These are phyloP conservation scores for Anomalospiza imberbis DNA, from an alignment of 2,797 vertebrate genomes.

Conservation along the genomic window DNA sequence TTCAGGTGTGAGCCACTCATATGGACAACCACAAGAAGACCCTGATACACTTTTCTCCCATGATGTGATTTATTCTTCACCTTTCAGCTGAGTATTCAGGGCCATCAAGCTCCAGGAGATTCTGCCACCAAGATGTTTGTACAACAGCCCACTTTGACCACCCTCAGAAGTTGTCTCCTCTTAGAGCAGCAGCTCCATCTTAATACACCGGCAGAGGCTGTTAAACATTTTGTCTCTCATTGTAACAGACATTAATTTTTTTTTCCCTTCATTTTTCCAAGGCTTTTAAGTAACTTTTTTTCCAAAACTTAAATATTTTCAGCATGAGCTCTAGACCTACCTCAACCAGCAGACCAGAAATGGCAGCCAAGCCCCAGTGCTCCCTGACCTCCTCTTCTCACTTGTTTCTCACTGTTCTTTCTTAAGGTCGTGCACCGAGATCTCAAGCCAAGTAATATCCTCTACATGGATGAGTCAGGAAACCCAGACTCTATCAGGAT, in stretches of 20 bases:
- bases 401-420: background rate
- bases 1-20: background rate
- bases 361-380: background rate
- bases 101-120: background rate
- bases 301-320: background rate
- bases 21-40: background rate
- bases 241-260: background rate
- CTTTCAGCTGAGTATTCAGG: background rate
- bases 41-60: background rate
- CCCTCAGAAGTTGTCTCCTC: background rate
- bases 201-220: background rate
- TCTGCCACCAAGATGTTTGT: background rate
- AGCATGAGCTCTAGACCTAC: background rate
- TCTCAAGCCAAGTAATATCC: conserved; percentile 94
- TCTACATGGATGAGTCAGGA: conserved; percentile 90
- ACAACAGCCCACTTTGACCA: background rate
- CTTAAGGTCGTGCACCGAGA: conserved; percentile 94
- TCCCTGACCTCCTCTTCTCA: background rate
- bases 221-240: background rate
- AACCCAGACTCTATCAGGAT: conserved; percentile 91
- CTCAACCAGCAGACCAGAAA: background rate
- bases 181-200: background rate
- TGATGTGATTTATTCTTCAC: background rate
- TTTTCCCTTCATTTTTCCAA: background rate
- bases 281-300: background rate